Conservation (phyloP, 2,888 invertebrate species). For the Criorhina ranunculi region DNA sequence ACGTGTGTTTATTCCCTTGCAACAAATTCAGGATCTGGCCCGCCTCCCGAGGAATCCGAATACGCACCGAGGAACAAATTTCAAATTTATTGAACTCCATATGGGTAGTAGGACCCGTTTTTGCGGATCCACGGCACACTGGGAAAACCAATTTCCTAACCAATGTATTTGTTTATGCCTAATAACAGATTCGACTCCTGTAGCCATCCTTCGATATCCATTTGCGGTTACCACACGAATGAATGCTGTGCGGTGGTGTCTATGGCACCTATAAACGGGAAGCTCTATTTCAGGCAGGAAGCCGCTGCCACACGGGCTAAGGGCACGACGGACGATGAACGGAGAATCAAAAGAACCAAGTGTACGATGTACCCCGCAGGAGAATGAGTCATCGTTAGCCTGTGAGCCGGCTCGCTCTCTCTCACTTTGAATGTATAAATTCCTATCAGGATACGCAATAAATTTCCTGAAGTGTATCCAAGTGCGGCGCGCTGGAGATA, state of each 20-base stretch:
- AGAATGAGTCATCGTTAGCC: slow-evolving; percentile 68
- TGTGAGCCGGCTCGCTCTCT: slow-evolving; percentile 3
- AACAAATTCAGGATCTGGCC: slow-evolving; percentile 62
- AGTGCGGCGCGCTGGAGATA: slow-evolving; percentile 43
- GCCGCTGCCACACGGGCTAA: slow-evolving; percentile 18
- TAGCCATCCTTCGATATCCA: slow-evolving; percentile 66
- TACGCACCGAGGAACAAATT: slow-evolving; percentile 53
- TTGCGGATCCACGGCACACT: slow-evolving; percentile 19
- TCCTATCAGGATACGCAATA: slow-evolving; percentile 71
- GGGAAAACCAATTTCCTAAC: slow-evolving; percentile 76
- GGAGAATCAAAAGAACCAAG: slow-evolving; percentile 11
- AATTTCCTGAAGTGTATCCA: slow-evolving; percentile 72
- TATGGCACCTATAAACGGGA: slow-evolving; percentile 68
- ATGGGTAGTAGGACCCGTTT: slow-evolving; percentile 31
- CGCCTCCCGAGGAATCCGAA: slow-evolving; percentile 6
- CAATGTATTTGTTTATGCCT: slow-evolving; percentile 77
- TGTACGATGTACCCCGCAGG: slow-evolving; percentile 24
- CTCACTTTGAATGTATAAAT: slow-evolving; percentile 56
- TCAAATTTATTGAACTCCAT: slow-evolving; percentile 60
- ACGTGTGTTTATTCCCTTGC: slow-evolving; percentile 70
- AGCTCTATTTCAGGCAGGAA: slow-evolving; percentile 60
- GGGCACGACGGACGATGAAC: slow-evolving; percentile 6
- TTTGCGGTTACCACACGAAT: slow-evolving; percentile 69
- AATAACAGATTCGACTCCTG: slow-evolving; percentile 73
- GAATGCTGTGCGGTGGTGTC: slow-evolving; percentile 65